Evolutionary conservation across 1,140 invertebrate genomes (phyloP), one percentile per base, ranked within the genome.

Genomic region (Panulirus ornatus): DNA sequence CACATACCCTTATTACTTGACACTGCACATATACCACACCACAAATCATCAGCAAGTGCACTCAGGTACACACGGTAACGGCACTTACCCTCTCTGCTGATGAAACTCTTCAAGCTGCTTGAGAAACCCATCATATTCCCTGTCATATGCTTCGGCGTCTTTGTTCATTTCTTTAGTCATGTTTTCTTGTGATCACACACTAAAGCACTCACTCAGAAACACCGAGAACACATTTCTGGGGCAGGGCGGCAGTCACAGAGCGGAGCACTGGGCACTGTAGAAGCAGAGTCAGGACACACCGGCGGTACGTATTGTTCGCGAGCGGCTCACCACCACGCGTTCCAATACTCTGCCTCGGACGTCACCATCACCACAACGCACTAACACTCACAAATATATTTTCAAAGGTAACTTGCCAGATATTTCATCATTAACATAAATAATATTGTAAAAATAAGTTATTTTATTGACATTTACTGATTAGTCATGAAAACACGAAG

Each of bases 31-130:
- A 78, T 44, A 58, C 40, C n/a, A 54, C 22, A 44, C 54, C 47
- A 71, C 40, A 79, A 30, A 75, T 38, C 54, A 47, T 40, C 14
- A 83, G 30, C 81, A 82, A 78, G 58, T 38, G 27, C 44, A 70
- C 66, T 44, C 71, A 16, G 42, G 73, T 34, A 70, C n/a, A 16
- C 42, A 84, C 40, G 14, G 36, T 79, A 88, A 89, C 78, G 44
- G 81, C 84, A 91, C 91, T 96, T 94, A 98, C 97, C 97, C 97
- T 94, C 97, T 95, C 90, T 95, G 96, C 88, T 97, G 96, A 94
- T 98, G 97, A 93, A 98, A 98, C 93, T 97, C 96, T 92, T 96
- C 95, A 92, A 98, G 94, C 93, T 97, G 97, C 92, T 96, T 95
- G 91, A 97, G 94, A 94, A 98, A 98, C 92, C 95, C 94, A 91